These are phyloP conservation scores for Ellobius talpinus DNA, from an alignment of 2,113 vertebrate genomes.

Conservation along the genomic window DNA sequence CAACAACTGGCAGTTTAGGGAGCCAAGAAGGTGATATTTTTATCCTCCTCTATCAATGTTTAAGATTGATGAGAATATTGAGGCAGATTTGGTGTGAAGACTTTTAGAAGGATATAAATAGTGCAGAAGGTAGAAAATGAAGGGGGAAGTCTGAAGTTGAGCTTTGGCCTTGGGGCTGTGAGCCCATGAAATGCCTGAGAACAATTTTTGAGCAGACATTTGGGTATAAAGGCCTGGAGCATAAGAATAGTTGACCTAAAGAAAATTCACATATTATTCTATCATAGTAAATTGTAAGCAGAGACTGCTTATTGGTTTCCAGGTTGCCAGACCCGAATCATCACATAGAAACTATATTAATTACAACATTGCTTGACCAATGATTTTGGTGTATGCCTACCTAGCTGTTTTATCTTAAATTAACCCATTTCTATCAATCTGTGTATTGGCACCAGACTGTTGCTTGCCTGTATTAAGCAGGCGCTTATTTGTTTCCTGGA, in stretches of 20 bases:
- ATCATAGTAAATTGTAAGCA: background rate
- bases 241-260: background rate
- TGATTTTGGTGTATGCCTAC: too few relatives aligned
- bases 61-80: background rate
- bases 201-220: constrained; percentile 19
- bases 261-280: background rate
- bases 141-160: background rate
- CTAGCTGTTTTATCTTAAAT: too few relatives aligned
- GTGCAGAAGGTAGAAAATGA: background rate
- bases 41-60: background rate
- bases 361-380: too few relatives aligned
- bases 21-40: background rate
- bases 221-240: background rate
- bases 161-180: background rate
- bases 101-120: background rate
- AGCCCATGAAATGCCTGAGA: background rate
- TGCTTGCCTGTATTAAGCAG: too few relatives aligned
- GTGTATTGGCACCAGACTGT: too few relatives aligned
- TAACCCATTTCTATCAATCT: too few relatives aligned
- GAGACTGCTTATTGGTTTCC: too few relatives aligned
- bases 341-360: too few relatives aligned
- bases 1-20: background rate
- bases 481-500: too few relatives aligned
- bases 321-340: too few relatives aligned
- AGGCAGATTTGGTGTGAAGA: background rate